Evolutionary conservation across 2,888 invertebrate species (phyloP).

Genomic region (Tetheella fluctuosa): DNA sequence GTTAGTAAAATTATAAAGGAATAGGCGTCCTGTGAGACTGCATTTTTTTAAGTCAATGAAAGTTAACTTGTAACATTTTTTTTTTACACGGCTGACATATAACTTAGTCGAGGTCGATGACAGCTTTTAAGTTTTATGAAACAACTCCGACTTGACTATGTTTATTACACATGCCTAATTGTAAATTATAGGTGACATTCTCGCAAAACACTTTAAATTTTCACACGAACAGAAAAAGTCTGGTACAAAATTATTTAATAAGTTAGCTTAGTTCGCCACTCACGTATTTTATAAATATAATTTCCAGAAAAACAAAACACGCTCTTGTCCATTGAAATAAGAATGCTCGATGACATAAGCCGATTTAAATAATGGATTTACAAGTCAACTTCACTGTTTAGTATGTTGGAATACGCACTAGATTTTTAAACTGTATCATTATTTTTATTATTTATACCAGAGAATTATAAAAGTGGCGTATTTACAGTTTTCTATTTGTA

Average conservation of each 20-base stretch:
- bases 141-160: not conserved
- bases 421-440: not conserved
- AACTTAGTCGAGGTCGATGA: too few relatives aligned
- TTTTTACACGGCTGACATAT: too few relatives aligned
- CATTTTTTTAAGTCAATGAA: too few relatives aligned
- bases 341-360: slow-evolving; percentile 1
- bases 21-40: too few relatives aligned
- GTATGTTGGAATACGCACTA: not conserved
- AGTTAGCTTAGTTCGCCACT: not conserved
- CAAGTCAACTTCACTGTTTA: not conserved
- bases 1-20: too few relatives aligned
- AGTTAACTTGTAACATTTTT: too few relatives aligned
- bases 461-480: too few relatives aligned
- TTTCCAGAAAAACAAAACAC: not conserved
- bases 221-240: not conserved
- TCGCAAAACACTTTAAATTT: not conserved
- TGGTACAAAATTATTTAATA: not conserved
- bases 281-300: not conserved
- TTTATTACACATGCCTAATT: slow-evolving; percentile 6
- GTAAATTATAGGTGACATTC: not conserved
- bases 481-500: too few relatives aligned
- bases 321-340: not conserved
- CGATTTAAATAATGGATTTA: not conserved
- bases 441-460: too few relatives aligned
- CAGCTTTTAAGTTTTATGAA: slow-evolving; percentile 1